Base-by-base conservation (phyloP, 2,888 invertebrate species). In the Limnephilus lunatus region DNA sequence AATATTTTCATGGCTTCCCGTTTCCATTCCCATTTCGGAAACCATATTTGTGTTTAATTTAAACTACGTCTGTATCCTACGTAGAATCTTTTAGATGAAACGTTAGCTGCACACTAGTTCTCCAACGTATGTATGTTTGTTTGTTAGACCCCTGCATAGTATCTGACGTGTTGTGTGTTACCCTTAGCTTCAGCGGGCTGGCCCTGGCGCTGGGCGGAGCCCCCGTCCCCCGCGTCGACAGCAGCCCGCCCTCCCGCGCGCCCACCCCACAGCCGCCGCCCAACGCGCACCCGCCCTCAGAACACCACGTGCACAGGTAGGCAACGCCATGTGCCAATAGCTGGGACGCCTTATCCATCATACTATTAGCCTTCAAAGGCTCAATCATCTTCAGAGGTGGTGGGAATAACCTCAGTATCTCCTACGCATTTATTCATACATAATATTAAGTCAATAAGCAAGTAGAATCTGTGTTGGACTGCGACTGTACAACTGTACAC, bases 151-250 rank as follows among this genome's bases (percentile, higher is more conserved):
- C 32, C 35, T 35, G 96, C 25, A 96, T 95, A 95, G 87, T 53
- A 53, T 87, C 96, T 95, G 96, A 95, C 95, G 94, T 96, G 96
- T 96, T 68, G 95, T 96, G 93, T 92, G 91, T 92, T 83, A 91
- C 91, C 96, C 95, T 95, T 96, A 96, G 96, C 95, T 96, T 96
- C 96, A 96, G 95, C 96, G 96, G 96, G 94, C 94, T 96, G 96
- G 96, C 96, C 95, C 94, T 96, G 96, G 96, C 96, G 95, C 95
- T 96, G 94, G 96, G 93, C 30, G 90, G 93, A 85, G 93, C 94
- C 19, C 44, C 85, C 94, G 85, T 89, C 90, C 83, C 92, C 53
- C 31, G 94, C 12, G 95, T 95, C 95, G 95, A 95, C 95, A 96
- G 94, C 95, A 92, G 92, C 95, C 88, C 91, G 82, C 90, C 68